Base-by-base conservation (phyloP, 2,113 vertebrate genomes). In the Percina caprodes region DNA sequence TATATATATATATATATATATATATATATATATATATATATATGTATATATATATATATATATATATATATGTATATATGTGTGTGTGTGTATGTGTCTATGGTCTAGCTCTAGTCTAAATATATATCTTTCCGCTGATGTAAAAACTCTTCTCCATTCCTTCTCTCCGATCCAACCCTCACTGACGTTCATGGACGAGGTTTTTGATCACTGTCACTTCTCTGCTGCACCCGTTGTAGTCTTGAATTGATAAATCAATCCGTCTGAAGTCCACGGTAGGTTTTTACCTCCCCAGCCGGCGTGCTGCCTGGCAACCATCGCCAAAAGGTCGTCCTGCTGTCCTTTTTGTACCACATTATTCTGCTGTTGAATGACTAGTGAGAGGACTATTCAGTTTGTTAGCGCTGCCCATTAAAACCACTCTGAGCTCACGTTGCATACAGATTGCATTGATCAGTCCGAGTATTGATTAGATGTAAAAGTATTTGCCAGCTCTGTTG, bases 181-280 rank as follows among this genome's bases (percentile, higher is more conserved):
- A 66, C 73, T 79, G 72, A 71, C 88, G 85, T 85, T 79, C 77
- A 77, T 83, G 55, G 74, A 80, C 62, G 62, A 82, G 82, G 15
- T 69, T 77, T 90, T 86, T 79, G 73, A 58, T 85, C 84, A 74
- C 84, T 79, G 79, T 86, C 79, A 55, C 82, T 90, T 89, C 82
- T 80, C 66, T 71, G 33, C 86, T 79, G 79, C 74, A 76, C 83
- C 76, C 79, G 73, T 84, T 89, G 39, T 78, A 70, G 70, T 84
- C 79, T 74, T 83, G 68, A 74, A 78, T 87, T 80, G 83, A 88
- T 85, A 62, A 77, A 92, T 88, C 83, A 74, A 74, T 87, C 61
- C 18, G 65, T 77, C 71, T 61, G 42, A 75, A 65, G 78, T 73
- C 79, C 77, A 39, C 78, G 0, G 12, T 70, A 83, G 74, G 75